Conservation (phyloP, 2,888 invertebrate genomes). For the Eulithis prunata region DNA sequence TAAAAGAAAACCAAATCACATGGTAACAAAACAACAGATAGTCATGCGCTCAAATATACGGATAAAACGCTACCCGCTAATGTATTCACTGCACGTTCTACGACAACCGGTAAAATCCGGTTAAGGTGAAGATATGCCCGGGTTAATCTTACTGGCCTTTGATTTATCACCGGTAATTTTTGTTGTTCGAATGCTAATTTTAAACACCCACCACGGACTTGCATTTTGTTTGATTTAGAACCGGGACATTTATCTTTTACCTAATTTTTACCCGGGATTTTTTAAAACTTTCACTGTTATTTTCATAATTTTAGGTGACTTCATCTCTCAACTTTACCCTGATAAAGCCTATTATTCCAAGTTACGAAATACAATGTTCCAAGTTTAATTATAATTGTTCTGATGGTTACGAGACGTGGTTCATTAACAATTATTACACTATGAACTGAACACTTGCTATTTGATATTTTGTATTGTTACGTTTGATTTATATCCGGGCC, state of each 20-base stretch:
- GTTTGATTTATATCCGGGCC: no score
- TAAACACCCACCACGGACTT: slow-evolving; percentile 12
- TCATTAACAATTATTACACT: no score
- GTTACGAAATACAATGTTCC: no score
- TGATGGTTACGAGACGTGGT: no score
- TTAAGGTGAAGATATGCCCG: slow-evolving; percentile 77
- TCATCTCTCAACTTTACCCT: no score
- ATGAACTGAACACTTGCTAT: no score
- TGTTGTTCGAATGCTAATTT: slow-evolving; percentile 44
- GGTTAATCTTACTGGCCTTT: slow-evolving; percentile 73
- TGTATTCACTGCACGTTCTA: slow-evolving; percentile 76
- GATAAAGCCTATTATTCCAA: no score
- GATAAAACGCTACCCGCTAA: slow-evolving; percentile 64
- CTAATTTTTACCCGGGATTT: not conserved
- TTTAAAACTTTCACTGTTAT: not conserved
- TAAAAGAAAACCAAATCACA: slow-evolving; percentile 48
- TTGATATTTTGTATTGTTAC: no score
- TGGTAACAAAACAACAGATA: slow-evolving; percentile 51
- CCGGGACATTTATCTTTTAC: slow-evolving; percentile 7
- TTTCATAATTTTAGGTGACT: no score
- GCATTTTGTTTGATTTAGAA: slow-evolving; percentile 24
- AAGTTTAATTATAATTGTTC: no score
- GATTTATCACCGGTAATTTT: slow-evolving; percentile 66
- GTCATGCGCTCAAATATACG: slow-evolving; percentile 64
- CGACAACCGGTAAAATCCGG: slow-evolving; percentile 76